Percentiles rank a stretch among this genome's conserved stretches.
Conservation (phyloP, 30 jellyfish, hydroid and myxozoan genomes). For the Catostylus mosaicus region DNA sequence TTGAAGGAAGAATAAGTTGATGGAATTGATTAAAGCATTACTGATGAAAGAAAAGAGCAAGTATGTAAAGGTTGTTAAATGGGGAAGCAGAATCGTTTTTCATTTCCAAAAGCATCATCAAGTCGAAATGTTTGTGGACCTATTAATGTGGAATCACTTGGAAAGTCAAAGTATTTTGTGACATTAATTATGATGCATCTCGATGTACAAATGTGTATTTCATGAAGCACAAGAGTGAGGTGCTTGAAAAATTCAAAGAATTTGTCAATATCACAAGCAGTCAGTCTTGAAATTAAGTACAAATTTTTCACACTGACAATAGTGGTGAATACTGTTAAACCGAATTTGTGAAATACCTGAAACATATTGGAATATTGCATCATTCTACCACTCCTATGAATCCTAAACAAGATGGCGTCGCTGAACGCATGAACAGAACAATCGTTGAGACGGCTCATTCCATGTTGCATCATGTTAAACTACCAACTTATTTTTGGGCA, state of each 20-base stretch:
- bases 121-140: constrained; percentile 52
- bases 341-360: constrained; percentile 13
- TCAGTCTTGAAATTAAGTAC: constrained; percentile 25
- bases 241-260: constrained; percentile 34
- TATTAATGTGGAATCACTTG: constrained; percentile 15
- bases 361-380: constrained; percentile 27
- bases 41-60: constrained; percentile 1
- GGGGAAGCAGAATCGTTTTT: constrained; percentile 52
- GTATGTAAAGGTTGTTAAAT: constrained; percentile 39
- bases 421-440: constrained; percentile 52
- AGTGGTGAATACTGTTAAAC: constrained; percentile 52
- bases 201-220: not conserved
- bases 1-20: constrained; percentile 13
- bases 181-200: constrained; percentile 22
- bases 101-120: constrained; percentile 21
- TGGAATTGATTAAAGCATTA: constrained; percentile 23
- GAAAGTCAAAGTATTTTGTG: constrained; percentile 37
- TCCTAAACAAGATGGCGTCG: constrained; percentile 49
- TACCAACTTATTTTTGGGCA: constrained; percentile 48
- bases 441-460: constrained; percentile 37
- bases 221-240: constrained; percentile 29
- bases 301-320: constrained; percentile 39
- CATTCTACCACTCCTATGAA: constrained; percentile 22
- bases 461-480: constrained; percentile 36
- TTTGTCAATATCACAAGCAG: constrained; percentile 32